Base-by-base conservation (phyloP, 2,888 invertebrate genomes). In the Resseliella maxima region DNA sequence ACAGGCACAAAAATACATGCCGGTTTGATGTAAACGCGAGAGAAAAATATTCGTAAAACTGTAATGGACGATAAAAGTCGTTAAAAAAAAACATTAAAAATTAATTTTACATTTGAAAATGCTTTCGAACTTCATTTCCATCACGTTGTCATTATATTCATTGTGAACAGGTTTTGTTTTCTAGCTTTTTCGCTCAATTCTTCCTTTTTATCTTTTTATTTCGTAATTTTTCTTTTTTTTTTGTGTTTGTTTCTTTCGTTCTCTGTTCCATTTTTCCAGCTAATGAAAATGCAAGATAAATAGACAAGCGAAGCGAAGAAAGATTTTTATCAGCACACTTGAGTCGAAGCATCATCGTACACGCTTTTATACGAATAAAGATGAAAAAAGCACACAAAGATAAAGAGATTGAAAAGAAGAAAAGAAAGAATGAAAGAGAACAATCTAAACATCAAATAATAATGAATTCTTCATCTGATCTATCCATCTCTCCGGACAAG, bases 261-360 rank as follows among this genome's bases (percentile, higher is more conserved):
- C 59, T 24, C 24, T 59, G 24, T 50, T 50, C n/a, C n/a, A 50
- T 50, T 8, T 41, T 59, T 15, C 72, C 5, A 72, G 72, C 31
- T 72, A 72, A 72, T 72, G 72, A 35, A 72, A 72, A 72, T 72
- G 0, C 15, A 35, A 72, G 72, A 72, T 72, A 72, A 27, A 72
- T 72, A 72, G 31, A 31, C 72, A 72, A 72, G 31, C 72, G 72
- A 72, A 72, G 72, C 72, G 35, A 72, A 31, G 15, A 35, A 31
- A 27, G 72, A 72, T 72, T 72, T n/a, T 31, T 72, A 72, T 72
- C 72, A 35, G 31, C 27, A 72, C 72, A 72, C 31, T 72, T 72
- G 72, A 72, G 72, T 27, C n/a, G 31, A 35, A 21, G 1, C 35
- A 72, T 27, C 31, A n/a, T n/a, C n/a, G n/a, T n/a, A n/a, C n/a